These are phyloP conservation scores for Nebria ingens DNA, from an alignment of 1,140 invertebrate genomes.

Conservation along the genomic window DNA sequence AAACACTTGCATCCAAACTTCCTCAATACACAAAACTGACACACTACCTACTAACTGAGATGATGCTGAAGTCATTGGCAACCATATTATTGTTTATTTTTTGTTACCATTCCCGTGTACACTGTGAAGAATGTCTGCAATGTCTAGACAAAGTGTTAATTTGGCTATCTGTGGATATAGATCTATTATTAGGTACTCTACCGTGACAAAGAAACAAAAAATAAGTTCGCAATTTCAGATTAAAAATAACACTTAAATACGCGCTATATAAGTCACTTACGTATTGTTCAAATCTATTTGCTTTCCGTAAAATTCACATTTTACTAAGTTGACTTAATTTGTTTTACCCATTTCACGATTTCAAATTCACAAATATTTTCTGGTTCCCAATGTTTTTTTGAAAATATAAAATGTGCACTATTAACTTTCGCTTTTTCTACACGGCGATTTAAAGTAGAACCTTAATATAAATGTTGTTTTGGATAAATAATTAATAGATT, in stretches of 20 bases:
- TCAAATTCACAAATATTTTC: neutral
- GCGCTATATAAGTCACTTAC: neutral
- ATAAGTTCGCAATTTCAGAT: neutral
- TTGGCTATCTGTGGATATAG: neutral
- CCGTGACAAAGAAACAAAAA: neutral
- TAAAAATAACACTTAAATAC: neutral
- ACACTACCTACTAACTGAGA: neutral
- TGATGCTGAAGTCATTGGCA: neutral
- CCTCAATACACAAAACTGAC: neutral
- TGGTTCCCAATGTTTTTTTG: neutral
- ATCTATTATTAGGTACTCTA: neutral
- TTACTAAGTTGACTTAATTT: neutral
- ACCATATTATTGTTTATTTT: neutral
- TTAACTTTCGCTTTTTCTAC: neutral
- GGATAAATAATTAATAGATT: no score
- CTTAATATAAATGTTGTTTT: no score
- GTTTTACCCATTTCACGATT: neutral
- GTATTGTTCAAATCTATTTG: neutral
- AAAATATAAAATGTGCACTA: neutral
- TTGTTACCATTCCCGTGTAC: neutral
- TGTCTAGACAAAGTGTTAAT: neutral
- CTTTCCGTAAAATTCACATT: neutral
- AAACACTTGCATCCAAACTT: neutral
- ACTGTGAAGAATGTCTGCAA: neutral
- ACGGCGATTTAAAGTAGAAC: no score